Conservation (phyloP, 1,140 invertebrate genomes). For the Lucilia cuprina region DNA sequence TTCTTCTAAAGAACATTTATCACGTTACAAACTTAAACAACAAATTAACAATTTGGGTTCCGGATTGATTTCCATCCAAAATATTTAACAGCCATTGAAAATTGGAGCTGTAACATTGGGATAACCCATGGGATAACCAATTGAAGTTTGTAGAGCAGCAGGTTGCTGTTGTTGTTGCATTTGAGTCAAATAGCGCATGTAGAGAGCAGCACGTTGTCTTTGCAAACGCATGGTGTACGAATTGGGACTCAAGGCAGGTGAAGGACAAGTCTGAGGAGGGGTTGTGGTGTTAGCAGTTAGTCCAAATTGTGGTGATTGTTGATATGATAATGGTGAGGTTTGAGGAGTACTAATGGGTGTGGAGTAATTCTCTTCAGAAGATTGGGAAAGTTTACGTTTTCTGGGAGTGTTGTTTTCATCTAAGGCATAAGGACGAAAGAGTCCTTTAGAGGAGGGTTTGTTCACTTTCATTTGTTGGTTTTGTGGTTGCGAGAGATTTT, state of each 20-base stretch:
- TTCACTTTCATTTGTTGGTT: not conserved
- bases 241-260: not conserved
- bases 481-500: not conserved
- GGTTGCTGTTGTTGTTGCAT: not conserved
- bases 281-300: not conserved
- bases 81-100: conserved; percentile 19
- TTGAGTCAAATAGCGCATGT: conserved; percentile 25
- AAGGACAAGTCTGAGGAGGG: not conserved
- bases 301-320: not conserved
- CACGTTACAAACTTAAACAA: conserved; percentile 18
- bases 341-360: not conserved
- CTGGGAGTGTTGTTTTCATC: conserved; percentile 6
- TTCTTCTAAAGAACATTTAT: not conserved
- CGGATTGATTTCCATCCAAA: not conserved
- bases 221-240: conserved; percentile 6
- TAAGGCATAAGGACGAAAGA: conserved; percentile 28
- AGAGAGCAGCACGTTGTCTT: conserved; percentile 27
- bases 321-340: not conserved
- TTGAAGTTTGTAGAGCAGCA: not conserved
- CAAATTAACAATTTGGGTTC: not conserved
- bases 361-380: not conserved
- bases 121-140: conserved; percentile 10
- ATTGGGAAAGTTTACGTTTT: conserved; percentile 13
- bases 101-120: not conserved
- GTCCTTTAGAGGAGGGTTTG: not conserved